These are phyloP conservation scores for Mesocricetus auratus DNA, from an alignment of 2,113 vertebrate genomes.

Conservation along the genomic window DNA sequence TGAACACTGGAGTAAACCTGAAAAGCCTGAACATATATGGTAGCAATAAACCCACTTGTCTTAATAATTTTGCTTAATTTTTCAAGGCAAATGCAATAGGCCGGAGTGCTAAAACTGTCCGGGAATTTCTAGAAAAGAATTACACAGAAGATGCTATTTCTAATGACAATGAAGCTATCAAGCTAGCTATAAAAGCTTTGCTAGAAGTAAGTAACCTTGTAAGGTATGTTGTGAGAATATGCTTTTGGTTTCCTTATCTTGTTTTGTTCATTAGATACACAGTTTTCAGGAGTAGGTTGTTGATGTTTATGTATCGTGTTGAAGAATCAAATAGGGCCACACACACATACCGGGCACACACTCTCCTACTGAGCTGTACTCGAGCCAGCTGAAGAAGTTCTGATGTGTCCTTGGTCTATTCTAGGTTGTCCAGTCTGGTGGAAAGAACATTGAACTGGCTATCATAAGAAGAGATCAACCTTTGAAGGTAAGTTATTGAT, in stretches of 20 bases:
- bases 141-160: slow-evolving; percentile 89
- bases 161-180: slow-evolving; percentile 88
- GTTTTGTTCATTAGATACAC: slow-evolving; percentile 52
- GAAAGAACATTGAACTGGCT: slow-evolving; percentile 91
- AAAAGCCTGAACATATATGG: slow-evolving; percentile 11
- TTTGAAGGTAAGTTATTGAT: slow-evolving; percentile 86
- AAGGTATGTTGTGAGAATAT: slow-evolving; percentile 48
- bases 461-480: slow-evolving; percentile 90
- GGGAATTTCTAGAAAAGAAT: slow-evolving; percentile 92
- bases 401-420: slow-evolving; percentile 49
- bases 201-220: slow-evolving; percentile 88
- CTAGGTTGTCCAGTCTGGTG: slow-evolving; percentile 90
- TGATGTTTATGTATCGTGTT: neutral
- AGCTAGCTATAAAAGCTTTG: slow-evolving; percentile 91
- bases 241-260: neutral
- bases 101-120: slow-evolving; percentile 90
- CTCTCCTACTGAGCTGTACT: neutral
- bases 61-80: slow-evolving; percentile 41
- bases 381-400: neutral
- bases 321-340: neutral
- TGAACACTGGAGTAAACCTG: neutral
- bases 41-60: slow-evolving; percentile 17
- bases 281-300: slow-evolving; percentile 29
- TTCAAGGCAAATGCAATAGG: slow-evolving; percentile 90
- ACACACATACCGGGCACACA: neutral